Evolutionary conservation across 1,140 invertebrate species (phyloP), one percentile per base, ranked within the genome.

Genomic region (Diachasma alloeum): DNA sequence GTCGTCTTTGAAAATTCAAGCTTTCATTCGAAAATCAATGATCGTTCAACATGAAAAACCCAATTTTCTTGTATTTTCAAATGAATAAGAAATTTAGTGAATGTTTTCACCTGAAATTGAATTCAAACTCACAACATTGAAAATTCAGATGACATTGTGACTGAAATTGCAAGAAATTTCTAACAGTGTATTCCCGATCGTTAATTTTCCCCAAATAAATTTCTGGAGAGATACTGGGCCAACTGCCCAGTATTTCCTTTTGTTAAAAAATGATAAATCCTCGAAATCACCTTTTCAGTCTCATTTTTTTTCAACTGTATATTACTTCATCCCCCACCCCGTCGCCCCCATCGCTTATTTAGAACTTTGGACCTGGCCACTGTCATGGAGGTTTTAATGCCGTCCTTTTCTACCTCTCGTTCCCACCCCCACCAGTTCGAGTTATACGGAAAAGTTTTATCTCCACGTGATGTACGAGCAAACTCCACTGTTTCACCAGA

Each of bases 381-480:
- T 77, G 63, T 78, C 70, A 68, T 48, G 17, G 75, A 59, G 75
- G 70, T 67, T 77, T 48, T 72, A 77, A 69, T 75, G 66, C 74
- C 68, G 15, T 69, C 71, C 22, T 26, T 53, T 63, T 75, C 8
- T 70, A 24, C 24, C 59, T 48, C 46, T 70, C 36, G 56, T 59
- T 67, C 5, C 22, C 59, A 22, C 39, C 66, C 44, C 46, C 22
- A 37, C 67, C 11, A 37, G n/a, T 37, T 37, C 36, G 66, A 68
- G 66, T 68, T 68, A 37, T 68, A 48, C 67, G 72, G 36, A 48
- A 78, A 78, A 78, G 72, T 78, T 78, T 78, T 78, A 78, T 78
- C 76, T 78, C 74, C 72, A n/a, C 66, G 72, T 78, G 72, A 78
- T 78, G 76, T 78, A 78, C 76, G 76, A 63, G 36, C 72, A 46